Percentiles rank a stretch among this genome's conserved stretches.
phyloP scores from a whole-genome alignment of 2,888 invertebrate genomes.

The Eupithecia vulgata region DNA sequence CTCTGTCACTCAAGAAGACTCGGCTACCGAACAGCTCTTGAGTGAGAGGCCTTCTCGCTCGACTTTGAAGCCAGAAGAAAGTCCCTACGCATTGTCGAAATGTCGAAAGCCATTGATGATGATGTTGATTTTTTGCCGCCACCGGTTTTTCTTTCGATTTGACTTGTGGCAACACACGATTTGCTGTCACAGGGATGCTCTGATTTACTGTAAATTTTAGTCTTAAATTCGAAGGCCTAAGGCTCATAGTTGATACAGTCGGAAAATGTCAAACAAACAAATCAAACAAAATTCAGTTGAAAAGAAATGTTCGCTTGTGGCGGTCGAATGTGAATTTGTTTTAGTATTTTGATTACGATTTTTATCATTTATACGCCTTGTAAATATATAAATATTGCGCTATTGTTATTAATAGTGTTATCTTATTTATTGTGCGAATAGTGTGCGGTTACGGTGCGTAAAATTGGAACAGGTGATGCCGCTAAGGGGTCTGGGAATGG shows the following conservation, averaged over 20 bases:
- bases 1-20: no score
- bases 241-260: not conserved
- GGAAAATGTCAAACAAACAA: slow-evolving; percentile 47
- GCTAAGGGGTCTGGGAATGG: slow-evolving; percentile 75
- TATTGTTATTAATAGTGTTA: slow-evolving; percentile 53
- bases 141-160: not conserved
- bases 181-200: not conserved
- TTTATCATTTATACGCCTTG: slow-evolving; percentile 69
- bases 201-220: not conserved
- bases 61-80: no score
- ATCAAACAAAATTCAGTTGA: slow-evolving; percentile 67
- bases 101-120: no score
- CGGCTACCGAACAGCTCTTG: no score
- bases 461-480: slow-evolving; percentile 72
- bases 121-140: not conserved
- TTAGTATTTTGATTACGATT: slow-evolving; percentile 69
- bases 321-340: slow-evolving; percentile 59
- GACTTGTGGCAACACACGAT: not conserved
- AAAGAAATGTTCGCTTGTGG: slow-evolving; percentile 65
- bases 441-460: slow-evolving; percentile 50
- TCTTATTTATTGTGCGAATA: slow-evolving; percentile 48
- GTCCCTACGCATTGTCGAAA: no score
- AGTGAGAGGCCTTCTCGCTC: no score
- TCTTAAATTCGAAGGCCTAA: rapidly evolving
- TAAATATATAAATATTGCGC: slow-evolving; percentile 67